Evolutionary conservation across 2,797 vertebrate species (phyloP).

Genomic region (Melanotaenia trifasciata): DNA sequence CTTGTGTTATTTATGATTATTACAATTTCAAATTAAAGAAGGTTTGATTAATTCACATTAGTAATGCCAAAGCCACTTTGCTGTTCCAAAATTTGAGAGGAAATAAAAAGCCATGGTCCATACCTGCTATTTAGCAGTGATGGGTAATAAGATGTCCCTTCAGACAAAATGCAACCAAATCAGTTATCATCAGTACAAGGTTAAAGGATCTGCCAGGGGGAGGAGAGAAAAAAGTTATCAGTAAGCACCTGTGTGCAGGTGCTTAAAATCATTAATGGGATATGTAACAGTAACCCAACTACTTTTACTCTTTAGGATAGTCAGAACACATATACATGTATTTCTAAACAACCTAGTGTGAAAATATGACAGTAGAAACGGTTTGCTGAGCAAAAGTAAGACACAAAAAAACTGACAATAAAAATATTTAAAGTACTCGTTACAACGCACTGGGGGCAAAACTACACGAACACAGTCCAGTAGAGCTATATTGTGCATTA

Average conservation of each 20-base stretch:
- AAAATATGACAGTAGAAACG: not conserved
- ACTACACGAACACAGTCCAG: not conserved
- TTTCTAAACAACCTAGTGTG: not conserved
- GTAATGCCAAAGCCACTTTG: not conserved
- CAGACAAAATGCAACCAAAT: slow-evolving; percentile 40
- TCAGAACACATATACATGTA: not conserved
- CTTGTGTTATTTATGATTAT: not conserved
- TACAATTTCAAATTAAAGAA: not conserved
- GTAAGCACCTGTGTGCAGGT: not conserved
- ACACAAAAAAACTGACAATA: not conserved
- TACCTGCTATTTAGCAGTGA: slow-evolving; percentile 62
- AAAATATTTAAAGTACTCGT: no score
- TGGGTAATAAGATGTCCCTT: slow-evolving; percentile 26
- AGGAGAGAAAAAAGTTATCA: not conserved
- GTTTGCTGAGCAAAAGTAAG: not conserved
- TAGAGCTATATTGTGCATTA: not conserved
- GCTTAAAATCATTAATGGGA: not conserved
- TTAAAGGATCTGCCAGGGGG: slow-evolving; percentile 55
- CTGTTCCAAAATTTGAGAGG: not conserved
- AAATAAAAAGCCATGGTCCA: not conserved
- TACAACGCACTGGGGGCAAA: no score
- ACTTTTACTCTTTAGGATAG: not conserved
- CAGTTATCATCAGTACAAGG: slow-evolving; percentile 35
- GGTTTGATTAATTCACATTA: no score
- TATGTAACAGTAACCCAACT: not conserved